phyloP scores from a whole-genome alignment of 2,888 invertebrate species.

The Lasioglossum calceatum region DNA sequence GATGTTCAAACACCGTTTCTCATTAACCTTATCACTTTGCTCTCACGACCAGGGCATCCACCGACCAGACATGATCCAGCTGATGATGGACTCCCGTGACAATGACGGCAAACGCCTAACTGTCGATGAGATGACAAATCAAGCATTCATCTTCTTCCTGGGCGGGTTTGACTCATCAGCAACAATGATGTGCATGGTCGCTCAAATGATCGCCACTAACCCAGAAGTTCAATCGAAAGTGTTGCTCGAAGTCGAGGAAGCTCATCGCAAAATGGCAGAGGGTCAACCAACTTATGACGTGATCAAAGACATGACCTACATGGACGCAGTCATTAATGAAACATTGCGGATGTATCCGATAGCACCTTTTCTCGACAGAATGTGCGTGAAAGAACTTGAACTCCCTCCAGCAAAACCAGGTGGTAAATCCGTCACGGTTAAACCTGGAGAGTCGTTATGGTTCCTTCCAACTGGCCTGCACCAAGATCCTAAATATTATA shows the following conservation, averaged over 20 bases:
- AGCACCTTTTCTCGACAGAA: constrained; percentile 73
- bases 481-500: constrained; percentile 78
- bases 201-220: constrained; percentile 78
- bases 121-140: constrained; percentile 83
- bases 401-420: constrained; percentile 76
- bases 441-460: constrained; percentile 76
- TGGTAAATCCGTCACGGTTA: constrained; percentile 72
- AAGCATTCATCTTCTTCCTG: constrained; percentile 81
- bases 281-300: constrained; percentile 81
- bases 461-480: constrained; percentile 78
- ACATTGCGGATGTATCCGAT: constrained; percentile 74
- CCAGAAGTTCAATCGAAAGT: constrained; percentile 84
- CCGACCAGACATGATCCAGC: constrained; percentile 87
- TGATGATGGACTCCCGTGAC: constrained; percentile 85
- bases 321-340: constrained; percentile 85
- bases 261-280: constrained; percentile 67
- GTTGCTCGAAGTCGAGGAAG: constrained; percentile 73
- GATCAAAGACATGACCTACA: constrained; percentile 84
- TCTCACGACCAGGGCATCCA: constrained; percentile 67
- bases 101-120: constrained; percentile 50
- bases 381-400: constrained; percentile 76
- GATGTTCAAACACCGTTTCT: no score
- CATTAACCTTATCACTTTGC: neutral
- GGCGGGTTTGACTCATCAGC: constrained; percentile 77
- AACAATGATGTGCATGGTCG: constrained; percentile 69